Conservation (phyloP, 2,888 invertebrate genomes). For the Pogonocherus hispidulus region DNA sequence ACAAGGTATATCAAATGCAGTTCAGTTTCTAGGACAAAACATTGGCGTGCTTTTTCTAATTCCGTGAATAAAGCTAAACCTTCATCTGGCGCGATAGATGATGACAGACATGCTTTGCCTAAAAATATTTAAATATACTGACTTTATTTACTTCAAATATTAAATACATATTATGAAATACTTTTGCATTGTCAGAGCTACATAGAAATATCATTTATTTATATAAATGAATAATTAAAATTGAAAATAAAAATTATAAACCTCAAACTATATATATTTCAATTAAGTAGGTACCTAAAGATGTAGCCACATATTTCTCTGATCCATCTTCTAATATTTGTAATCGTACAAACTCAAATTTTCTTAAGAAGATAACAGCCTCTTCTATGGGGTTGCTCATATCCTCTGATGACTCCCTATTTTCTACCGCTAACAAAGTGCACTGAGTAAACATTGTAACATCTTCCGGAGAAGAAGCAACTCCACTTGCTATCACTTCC, state of each 20-base stretch:
- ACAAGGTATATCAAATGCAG: constrained; percentile 95
- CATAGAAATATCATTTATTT: too few relatives aligned
- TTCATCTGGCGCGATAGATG: constrained; percentile 95
- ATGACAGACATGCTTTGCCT: constrained; percentile 90
- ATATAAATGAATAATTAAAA: background rate
- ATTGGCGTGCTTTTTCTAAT: constrained; percentile 88
- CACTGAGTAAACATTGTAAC: constrained; percentile 84
- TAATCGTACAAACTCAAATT: constrained; percentile 85
- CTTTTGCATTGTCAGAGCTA: too few relatives aligned
- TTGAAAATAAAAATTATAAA: too few relatives aligned
- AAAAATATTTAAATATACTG: constrained; percentile 1
- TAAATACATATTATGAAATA: too few relatives aligned
- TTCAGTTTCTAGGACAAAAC: constrained; percentile 94
- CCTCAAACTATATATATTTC: too few relatives aligned
- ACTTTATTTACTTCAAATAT: too few relatives aligned
- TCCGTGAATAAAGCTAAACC: constrained; percentile 91
- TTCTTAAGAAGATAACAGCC: constrained; percentile 79
- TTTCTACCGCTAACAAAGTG: constrained; percentile 77
- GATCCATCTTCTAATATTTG: constrained; percentile 71
- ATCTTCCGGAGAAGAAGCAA: constrained; percentile 80
- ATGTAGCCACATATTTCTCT: constrained; percentile 80
- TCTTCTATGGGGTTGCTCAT: constrained; percentile 70
- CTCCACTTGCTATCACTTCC: constrained; percentile 90
- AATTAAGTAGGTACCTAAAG: constrained; percentile 72
- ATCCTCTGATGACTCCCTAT: constrained; percentile 51